Conservation (phyloP, 2,888 invertebrate species). For the Acanthococcus lagerstroemiae region DNA sequence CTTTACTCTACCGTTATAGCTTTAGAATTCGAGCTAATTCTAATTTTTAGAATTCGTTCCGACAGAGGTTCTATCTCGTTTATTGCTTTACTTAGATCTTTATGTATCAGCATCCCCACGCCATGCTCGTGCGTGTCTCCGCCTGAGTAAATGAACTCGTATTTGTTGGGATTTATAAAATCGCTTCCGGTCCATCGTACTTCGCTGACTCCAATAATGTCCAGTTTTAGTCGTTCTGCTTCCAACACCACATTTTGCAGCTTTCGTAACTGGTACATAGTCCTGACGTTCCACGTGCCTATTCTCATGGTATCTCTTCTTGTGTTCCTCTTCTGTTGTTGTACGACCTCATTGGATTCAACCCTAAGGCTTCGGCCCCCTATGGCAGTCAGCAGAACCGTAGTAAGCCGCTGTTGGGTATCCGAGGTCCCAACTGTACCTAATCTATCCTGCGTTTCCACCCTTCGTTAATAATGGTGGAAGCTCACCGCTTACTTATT, state of each 20-base stretch:
- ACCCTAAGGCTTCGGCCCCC: background rate
- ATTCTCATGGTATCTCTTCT: background rate
- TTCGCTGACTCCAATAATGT: background rate
- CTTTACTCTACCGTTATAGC: background rate
- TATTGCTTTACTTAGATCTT: background rate
- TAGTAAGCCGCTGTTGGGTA: background rate
- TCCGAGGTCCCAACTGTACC: background rate
- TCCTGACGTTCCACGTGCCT: background rate
- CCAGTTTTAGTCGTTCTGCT: background rate
- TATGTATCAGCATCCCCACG: background rate
- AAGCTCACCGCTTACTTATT: too few relatives aligned
- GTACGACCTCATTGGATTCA: background rate
- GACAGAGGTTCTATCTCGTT: background rate
- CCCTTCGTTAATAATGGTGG: too few relatives aligned
- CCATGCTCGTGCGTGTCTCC: background rate
- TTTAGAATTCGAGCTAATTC: background rate
- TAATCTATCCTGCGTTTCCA: background rate
- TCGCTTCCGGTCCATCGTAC: background rate
- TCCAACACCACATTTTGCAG: background rate
- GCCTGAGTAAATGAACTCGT: background rate
- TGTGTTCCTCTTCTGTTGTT: background rate
- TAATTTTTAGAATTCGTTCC: background rate
- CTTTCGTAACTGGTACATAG: background rate
- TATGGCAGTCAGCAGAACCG: background rate
- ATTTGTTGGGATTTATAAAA: background rate